Conservation (phyloP, 2,888 invertebrate genomes). For the Geophilus truncorum region DNA sequence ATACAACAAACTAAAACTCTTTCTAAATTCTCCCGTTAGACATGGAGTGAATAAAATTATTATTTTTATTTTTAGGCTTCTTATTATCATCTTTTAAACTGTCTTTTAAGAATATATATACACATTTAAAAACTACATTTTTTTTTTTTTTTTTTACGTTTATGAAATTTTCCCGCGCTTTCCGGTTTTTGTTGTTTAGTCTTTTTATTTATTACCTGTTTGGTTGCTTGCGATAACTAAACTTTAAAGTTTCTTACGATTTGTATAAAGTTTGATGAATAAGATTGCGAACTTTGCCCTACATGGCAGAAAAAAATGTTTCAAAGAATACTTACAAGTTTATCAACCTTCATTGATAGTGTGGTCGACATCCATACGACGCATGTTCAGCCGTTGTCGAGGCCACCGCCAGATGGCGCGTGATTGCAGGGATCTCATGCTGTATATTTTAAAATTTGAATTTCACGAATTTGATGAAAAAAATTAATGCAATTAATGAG, state of each 20-base stretch:
- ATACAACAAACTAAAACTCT: neutral
- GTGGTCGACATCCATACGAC: neutral
- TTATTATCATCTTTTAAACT: neutral
- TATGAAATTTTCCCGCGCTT: neutral
- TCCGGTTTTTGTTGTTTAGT: neutral
- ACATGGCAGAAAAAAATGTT: neutral
- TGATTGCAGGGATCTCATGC: neutral
- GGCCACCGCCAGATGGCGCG: neutral
- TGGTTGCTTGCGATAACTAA: neutral
- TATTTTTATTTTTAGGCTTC: neutral
- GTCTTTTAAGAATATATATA: too few species aligned
- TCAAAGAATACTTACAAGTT: conserved; percentile 5
- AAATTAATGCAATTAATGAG: too few species aligned
- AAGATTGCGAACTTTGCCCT: neutral
- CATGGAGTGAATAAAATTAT: neutral
- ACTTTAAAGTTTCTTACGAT: neutral
- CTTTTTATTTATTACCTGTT: neutral
- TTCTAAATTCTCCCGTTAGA: too few species aligned
- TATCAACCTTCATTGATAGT: neutral
- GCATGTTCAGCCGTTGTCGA: neutral
- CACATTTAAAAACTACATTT: too few species aligned
- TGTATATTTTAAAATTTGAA: too few species aligned
- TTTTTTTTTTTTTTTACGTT: too few species aligned
- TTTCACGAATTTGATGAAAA: too few species aligned
- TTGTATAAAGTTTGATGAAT: neutral